Evolutionary conservation across 2,888 invertebrate genomes (phyloP).

Genomic region (Hypolimnas misippus): DNA sequence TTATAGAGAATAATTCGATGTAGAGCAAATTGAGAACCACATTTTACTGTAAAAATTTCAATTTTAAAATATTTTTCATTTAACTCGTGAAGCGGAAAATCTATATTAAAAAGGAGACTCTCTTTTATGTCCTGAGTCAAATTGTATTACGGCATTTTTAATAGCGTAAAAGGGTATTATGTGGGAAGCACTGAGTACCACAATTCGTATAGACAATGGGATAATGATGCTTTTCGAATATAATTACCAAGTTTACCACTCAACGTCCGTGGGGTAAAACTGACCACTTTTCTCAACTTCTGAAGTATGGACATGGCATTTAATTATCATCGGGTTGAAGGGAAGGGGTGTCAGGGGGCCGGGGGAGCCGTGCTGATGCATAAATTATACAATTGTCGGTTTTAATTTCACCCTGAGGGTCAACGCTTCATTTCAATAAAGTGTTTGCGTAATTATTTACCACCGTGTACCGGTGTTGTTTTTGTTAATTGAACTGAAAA

Average conservation of each 20-base stretch:
- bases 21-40: too few relatives aligned
- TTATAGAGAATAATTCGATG: too few relatives aligned
- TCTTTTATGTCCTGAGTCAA: too few relatives aligned
- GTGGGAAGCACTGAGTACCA: background rate
- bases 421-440: conserved; percentile 63
- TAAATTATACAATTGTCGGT: conserved; percentile 70
- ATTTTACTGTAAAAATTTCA: too few relatives aligned
- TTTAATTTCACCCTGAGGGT: conserved; percentile 61
- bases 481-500: conserved; percentile 14
- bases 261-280: conserved; percentile 30
- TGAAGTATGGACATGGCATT: conserved; percentile 39
- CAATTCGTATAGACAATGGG: conserved; percentile 18
- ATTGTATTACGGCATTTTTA: background rate
- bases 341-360: background rate
- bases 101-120: too few relatives aligned
- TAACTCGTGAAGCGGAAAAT: too few relatives aligned
- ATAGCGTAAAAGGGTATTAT: background rate
- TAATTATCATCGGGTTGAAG: conserved; percentile 46
- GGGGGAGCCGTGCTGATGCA: conserved; percentile 49
- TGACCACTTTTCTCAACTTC: conserved; percentile 27
- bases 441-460: conserved; percentile 37
- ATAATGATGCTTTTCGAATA: conserved; percentile 26
- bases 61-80: too few relatives aligned
- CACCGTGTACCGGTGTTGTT: conserved; percentile 7
- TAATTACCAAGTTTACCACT: conserved; percentile 25